Evolutionary conservation across 2,888 invertebrate genomes (phyloP).

Genomic region (Gibbula magus): DNA sequence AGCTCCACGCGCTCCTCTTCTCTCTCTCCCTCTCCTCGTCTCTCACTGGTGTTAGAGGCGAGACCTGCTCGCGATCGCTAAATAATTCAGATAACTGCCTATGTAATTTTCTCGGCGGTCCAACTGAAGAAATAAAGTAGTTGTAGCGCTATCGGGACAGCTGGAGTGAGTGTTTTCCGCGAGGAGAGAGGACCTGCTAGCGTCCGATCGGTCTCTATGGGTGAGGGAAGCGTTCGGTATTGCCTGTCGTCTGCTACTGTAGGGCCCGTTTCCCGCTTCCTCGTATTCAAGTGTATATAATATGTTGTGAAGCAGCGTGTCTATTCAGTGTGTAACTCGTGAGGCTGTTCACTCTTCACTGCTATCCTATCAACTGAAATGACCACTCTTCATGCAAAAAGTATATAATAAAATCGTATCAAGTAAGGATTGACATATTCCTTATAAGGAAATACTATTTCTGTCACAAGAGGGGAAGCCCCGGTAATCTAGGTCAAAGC

Average conservation of each 20-base stretch:
- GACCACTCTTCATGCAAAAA: neutral
- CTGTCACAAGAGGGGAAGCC: neutral
- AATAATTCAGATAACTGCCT: neutral
- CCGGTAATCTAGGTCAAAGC: neutral
- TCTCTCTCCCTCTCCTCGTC: neutral
- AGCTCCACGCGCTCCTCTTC: no score
- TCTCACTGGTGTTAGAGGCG: neutral
- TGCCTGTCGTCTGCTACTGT: slow-evolving; percentile 1
- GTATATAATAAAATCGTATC: neutral
- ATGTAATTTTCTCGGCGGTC: slow-evolving; percentile 3
- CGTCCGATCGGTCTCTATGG: neutral
- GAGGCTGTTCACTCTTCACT: neutral
- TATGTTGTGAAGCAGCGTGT: neutral
- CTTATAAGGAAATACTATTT: neutral
- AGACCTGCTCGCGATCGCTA: slow-evolving; percentile 8
- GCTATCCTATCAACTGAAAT: neutral
- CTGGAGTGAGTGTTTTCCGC: neutral
- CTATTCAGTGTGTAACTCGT: neutral
- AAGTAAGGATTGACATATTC: neutral
- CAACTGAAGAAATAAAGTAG: neutral
- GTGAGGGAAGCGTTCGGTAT: neutral
- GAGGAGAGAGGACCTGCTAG: neutral
- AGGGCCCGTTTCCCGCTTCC: neutral
- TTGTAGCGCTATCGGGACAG: neutral
- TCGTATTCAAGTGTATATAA: neutral